Base-by-base conservation (phyloP, 1,140 invertebrate genomes). In the Orussus abietinus region DNA sequence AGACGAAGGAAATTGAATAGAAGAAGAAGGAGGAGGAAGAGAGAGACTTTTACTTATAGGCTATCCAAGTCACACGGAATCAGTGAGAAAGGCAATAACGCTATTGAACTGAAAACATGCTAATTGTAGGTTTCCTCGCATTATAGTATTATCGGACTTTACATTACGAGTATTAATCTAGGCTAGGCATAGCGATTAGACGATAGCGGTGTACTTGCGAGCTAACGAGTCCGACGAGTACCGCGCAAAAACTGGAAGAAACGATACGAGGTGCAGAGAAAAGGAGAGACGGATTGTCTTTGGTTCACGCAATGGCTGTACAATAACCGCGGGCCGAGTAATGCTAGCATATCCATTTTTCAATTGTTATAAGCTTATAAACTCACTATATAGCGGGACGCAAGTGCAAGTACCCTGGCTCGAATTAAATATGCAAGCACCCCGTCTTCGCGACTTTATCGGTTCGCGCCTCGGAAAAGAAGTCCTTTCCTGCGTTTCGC, bases 81-180 rank as follows among this genome's bases (percentile, higher is more conserved):
- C 50, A 40, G 51, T 55, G 49, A 56, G 46, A 55, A 55, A 59
- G 55, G 55, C 55, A 59, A 59, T 59, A 59, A 58, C 43, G 31
- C 22, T 38, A 50, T 42, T 48, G 34, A 59, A 59, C 44, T 50
- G 46, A 54, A 42, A 39, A 38, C 10, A 51, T 51, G 42, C 45
- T 59, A 55, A 58, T 40, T n/a, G 47, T 59, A 58, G 50, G 49
- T 51, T 43, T 58, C 34, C 53, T 53, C 49, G 56, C 47, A 59
- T 55, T 55, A 50, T 39, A 39, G 37, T 53, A 51, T 50, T 45
- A 45, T 50, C 44, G 46, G 52, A 51, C 18, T 45, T 44, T 32
- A 52, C 15, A 34, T 49, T 49, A 52, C 11, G n/a, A n/a, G n/a
- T 58, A 47, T 44, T 35, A 37, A 57, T 31, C 37, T 53, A 57